These are phyloP conservation scores for Ganaspis sp. DNA, from an alignment of 1,140 invertebrate genomes.

Conservation along the genomic window DNA sequence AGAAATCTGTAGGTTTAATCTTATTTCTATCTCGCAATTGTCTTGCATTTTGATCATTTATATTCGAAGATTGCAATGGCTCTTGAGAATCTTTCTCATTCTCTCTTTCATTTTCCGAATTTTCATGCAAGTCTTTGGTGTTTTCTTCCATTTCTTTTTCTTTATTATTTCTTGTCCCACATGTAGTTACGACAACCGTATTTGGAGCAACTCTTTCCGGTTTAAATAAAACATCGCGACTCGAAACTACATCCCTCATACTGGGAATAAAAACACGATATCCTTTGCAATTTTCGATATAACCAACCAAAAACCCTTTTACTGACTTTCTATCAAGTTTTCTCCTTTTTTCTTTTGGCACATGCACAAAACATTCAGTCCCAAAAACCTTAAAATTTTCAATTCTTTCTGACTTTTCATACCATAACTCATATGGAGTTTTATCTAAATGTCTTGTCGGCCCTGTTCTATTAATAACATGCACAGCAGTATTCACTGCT, in stretches of 20 bases:
- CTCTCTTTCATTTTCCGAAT: background rate
- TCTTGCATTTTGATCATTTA: background rate
- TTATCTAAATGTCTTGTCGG: constrained; percentile 49
- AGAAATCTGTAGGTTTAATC: background rate
- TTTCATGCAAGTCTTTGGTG: background rate
- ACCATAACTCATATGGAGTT: constrained; percentile 63
- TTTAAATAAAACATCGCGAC: constrained; percentile 12
- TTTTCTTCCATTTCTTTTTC: background rate
- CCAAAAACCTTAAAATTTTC: constrained; percentile 45
- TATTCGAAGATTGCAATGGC: background rate
- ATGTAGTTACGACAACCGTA: background rate
- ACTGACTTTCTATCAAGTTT: constrained; percentile 54
- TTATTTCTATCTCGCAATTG: background rate
- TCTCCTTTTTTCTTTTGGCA: constrained; percentile 52
- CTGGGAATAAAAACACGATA: constrained; percentile 10
- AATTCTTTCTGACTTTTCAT: constrained; percentile 37
- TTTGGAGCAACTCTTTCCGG: background rate
- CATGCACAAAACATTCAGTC: constrained; percentile 47
- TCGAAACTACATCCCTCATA: background rate
- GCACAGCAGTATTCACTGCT: constrained; percentile 61
- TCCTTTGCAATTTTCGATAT: constrained; percentile 30
- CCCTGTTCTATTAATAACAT: constrained; percentile 64
- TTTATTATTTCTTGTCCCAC: background rate
- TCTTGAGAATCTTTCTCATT: background rate
- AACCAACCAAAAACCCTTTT: constrained; percentile 56